These are phyloP conservation scores for Trichonephila clavata DNA, from an alignment of 1,140 invertebrate species.

Conservation along the genomic window DNA sequence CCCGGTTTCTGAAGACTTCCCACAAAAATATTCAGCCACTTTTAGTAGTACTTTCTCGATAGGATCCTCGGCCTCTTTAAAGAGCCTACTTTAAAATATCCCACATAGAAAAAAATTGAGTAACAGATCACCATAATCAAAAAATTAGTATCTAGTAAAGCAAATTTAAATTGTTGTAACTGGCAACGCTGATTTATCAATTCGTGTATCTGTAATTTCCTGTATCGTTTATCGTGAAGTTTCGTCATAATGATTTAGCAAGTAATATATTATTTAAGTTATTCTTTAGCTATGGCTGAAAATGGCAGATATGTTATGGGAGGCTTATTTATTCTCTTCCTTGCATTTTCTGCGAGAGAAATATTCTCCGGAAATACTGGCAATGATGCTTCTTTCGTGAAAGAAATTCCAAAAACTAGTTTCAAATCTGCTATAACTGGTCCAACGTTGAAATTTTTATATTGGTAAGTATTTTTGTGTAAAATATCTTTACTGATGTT, in stretches of 20 bases:
- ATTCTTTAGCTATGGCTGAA: constrained; percentile 53
- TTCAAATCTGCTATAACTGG: constrained; percentile 81
- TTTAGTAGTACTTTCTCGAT: too few species aligned
- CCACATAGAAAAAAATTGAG: too few species aligned
- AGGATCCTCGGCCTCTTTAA: too few species aligned
- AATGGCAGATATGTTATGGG: constrained; percentile 68
- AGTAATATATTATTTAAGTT: background rate
- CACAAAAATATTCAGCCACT: too few species aligned
- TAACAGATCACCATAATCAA: too few species aligned
- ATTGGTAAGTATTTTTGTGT: constrained; percentile 81
- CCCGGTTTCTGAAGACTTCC: too few species aligned
- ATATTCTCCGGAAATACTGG: constrained; percentile 72
- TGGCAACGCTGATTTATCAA: background rate
- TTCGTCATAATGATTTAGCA: constrained; percentile 45
- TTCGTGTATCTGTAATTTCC: constrained; percentile 4
- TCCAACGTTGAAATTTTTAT: constrained; percentile 83
- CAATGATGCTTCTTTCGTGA: constrained; percentile 75
- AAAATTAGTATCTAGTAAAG: too few species aligned
- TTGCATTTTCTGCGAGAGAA: constrained; percentile 77
- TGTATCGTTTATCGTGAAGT: background rate
- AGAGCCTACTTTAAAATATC: too few species aligned
- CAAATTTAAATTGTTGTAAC: background rate
- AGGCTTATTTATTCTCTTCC: constrained; percentile 76
- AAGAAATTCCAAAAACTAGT: constrained; percentile 82
- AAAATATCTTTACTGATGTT: background rate